A percentile compares a stretch with the other conserved stretches of the same genome.
These are phyloP conservation scores for Drosophila varians DNA, from an alignment of 1,140 invertebrate species.

Conservation along the genomic window DNA sequence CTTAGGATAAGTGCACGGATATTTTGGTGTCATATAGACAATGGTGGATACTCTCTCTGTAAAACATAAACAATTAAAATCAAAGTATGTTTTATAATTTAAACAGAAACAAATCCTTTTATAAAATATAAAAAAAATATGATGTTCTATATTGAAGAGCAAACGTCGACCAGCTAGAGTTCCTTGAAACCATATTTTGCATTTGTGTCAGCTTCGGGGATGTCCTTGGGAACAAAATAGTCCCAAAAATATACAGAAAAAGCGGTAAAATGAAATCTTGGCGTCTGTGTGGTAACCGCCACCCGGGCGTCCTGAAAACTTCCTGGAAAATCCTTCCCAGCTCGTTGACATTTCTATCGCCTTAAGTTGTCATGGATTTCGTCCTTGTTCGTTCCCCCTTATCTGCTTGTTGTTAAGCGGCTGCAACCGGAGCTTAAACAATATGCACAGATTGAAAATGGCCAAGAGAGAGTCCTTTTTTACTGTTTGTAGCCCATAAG, in stretches of 20 bases:
- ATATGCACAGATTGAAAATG: constrained; percentile 37
- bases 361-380: constrained; percentile 47
- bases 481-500: constrained; percentile 19
- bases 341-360: constrained; percentile 50
- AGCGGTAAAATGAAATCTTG: constrained; percentile 13
- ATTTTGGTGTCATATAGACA: too few relatives aligned
- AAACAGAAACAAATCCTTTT: too few relatives aligned
- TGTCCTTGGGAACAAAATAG: constrained; percentile 21
- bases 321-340: constrained; percentile 5
- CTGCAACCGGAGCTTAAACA: constrained; percentile 30
- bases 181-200: neutral
- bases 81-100: too few relatives aligned
- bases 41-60: neutral
- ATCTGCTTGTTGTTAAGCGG: constrained; percentile 33
- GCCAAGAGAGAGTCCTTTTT: constrained; percentile 11
- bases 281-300: neutral
- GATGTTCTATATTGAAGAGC: neutral
- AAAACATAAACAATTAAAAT: too few relatives aligned
- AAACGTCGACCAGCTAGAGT: neutral
- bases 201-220: constrained; percentile 7
- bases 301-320: neutral
- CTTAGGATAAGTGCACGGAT: too few relatives aligned
- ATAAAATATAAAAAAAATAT: too few relatives aligned
- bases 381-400: constrained; percentile 9
- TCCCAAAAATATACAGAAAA: constrained; percentile 10